Evolutionary conservation across 2,797 vertebrate species (phyloP), one percentile per base, ranked within the genome.

Genomic region (Onychomys leucogaster): DNA sequence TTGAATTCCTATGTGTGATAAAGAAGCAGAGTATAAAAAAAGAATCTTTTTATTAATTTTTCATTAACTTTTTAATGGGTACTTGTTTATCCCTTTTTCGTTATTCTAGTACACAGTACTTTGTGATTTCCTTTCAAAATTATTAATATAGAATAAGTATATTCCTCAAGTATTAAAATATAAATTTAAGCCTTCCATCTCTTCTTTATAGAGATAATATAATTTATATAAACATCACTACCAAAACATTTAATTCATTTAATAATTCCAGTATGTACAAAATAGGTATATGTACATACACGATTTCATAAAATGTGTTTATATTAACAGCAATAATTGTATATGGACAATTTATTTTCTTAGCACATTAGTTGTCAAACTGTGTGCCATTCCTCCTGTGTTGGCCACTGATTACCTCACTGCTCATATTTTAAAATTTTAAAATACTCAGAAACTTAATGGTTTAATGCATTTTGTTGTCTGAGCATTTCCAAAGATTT

Each of bases 371-470:
- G 49, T 52, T 29, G 2, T 43, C 69, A 90, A 76, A 89, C 59
- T 57, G 2, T 86, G 1, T 82, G 29, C 32, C 46, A 34, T 75
- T 52, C 69, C 8, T 12, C 25, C 9, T 84, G 6, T 17, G 5
- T 89, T 69, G n/a, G 13, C 83, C 59, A 81, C 34, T 29, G 37
- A 13, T 95, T 81, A 82, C 73, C 21, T 77, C 34, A 32, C 29
- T 76, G 71, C 13, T 86, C 89, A 81, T 63, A 63, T 89, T 90
- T 92, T n/a, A 25, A 52, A 59, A 84, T 96, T 91, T 21, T 25
- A 93, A 90, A 92, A 75, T 67, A 55, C 12, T 76, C 67, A 3
- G 41, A 75, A 90, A 81, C 32, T 55, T 92, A 81, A 57, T 77
- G 14, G 55, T 82, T 82, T 27, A 71, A 61, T n/a, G 71, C 82